These are phyloP conservation scores for Eulimnadia texana DNA, from an alignment of 1,140 invertebrate species.

Conservation along the genomic window DNA sequence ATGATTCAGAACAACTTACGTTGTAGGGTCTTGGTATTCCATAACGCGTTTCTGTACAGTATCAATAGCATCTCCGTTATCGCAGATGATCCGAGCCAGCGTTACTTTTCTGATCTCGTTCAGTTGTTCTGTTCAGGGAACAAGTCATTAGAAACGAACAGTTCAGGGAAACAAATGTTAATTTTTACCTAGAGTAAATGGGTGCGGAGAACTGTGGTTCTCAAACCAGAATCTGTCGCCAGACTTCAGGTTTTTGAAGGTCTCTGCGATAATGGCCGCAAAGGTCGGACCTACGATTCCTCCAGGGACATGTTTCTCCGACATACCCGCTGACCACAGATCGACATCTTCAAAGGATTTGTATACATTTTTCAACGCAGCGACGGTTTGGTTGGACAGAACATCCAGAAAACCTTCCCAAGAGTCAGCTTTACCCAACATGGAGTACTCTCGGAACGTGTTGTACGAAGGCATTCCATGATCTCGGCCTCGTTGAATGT, in stretches of 20 bases:
- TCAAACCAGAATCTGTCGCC: conserved; percentile 48
- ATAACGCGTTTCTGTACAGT: conserved; percentile 26
- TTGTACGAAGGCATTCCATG: conserved; percentile 29
- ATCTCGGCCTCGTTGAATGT: conserved; percentile 46
- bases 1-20: conserved; percentile 31
- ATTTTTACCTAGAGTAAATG: conserved; percentile 27
- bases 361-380: conserved; percentile 21
- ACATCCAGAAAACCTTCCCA: conserved; percentile 22
- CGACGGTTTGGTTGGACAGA: conserved; percentile 24
- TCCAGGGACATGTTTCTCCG: conserved; percentile 29
- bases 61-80: conserved; percentile 32
- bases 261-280: conserved; percentile 38
- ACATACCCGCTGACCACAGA: conserved; percentile 33
- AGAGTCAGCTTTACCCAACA: conserved; percentile 23
- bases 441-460: conserved; percentile 24
- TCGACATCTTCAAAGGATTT: conserved; percentile 31
- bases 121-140: conserved; percentile 27
- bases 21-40: conserved; percentile 23
- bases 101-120: conserved; percentile 30
- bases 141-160: too few species aligned
- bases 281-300: conserved; percentile 39
- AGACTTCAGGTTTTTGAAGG: conserved; percentile 36
- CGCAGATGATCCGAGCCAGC: conserved; percentile 30
- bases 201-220: conserved; percentile 25
- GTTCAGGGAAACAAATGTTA: too few species aligned